Evolutionary conservation across 2,888 invertebrate species (phyloP).

Genomic region (Agrilus mali): DNA sequence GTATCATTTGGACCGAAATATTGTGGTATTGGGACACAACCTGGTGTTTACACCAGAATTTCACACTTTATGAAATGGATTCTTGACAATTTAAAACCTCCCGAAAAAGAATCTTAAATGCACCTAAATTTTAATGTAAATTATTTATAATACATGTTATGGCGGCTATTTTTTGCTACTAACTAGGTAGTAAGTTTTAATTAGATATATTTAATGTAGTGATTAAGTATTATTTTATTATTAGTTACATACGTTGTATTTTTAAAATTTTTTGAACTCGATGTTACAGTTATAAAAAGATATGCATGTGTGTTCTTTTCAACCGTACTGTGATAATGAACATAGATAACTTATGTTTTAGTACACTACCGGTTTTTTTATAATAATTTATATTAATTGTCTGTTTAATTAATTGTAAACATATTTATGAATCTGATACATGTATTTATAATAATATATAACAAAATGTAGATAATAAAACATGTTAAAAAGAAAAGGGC

Average conservation of each 20-base stretch:
- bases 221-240: neutral
- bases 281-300: no score
- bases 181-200: neutral
- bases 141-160: neutral
- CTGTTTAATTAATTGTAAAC: no score
- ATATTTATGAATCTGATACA: no score
- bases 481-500: no score
- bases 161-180: neutral
- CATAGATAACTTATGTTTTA: no score
- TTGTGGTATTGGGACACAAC: conserved; percentile 42
- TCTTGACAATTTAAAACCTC: conserved; percentile 35
- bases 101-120: conserved; percentile 10
- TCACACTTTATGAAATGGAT: conserved; percentile 55
- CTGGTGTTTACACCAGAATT: conserved; percentile 58
- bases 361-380: no score
- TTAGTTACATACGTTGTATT: neutral
- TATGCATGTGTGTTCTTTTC: no score
- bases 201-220: no score
- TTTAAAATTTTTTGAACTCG: neutral
- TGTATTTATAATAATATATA: no score
- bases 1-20: conserved; percentile 38
- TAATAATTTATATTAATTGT: no score
- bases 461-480: no score
- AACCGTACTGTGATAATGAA: no score
- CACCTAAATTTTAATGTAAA: neutral